phyloP scores from a whole-genome alignment of 2,113 vertebrate species.

The Dryoscopus gambensis region DNA sequence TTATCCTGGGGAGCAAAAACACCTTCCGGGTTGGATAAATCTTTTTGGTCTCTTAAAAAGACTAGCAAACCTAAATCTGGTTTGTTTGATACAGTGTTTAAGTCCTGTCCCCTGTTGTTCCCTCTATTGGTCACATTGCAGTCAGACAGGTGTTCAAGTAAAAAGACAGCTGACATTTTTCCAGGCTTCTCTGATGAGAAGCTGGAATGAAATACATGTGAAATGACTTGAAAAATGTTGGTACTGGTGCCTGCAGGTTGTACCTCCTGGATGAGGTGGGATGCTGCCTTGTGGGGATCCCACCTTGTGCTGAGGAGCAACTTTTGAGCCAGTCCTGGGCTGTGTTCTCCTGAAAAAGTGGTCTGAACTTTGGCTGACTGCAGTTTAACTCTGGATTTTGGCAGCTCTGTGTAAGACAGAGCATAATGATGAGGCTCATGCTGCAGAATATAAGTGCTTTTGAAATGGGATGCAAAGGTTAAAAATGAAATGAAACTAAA shows the following conservation, averaged over 20 bases:
- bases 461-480: background rate
- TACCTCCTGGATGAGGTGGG: background rate
- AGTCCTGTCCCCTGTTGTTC: fast-evolving
- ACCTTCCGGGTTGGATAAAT: background rate
- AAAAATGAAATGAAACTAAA: background rate
- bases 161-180: background rate
- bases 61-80: background rate
- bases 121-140: background rate
- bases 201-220: background rate
- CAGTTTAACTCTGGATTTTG: background rate
- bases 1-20: background rate
- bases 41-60: background rate
- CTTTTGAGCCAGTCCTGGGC: background rate
- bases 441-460: background rate
- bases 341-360: background rate
- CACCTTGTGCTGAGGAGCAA: background rate
- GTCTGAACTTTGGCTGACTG: background rate
- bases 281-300: background rate
- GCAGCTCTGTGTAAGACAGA: background rate
- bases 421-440: background rate
- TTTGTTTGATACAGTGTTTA: background rate
- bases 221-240: background rate
- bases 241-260: background rate
- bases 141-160: background rate
- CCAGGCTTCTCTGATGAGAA: background rate